Base-by-base conservation (phyloP, 2,113 vertebrate genomes). In the Oryzias melastigma region DNA sequence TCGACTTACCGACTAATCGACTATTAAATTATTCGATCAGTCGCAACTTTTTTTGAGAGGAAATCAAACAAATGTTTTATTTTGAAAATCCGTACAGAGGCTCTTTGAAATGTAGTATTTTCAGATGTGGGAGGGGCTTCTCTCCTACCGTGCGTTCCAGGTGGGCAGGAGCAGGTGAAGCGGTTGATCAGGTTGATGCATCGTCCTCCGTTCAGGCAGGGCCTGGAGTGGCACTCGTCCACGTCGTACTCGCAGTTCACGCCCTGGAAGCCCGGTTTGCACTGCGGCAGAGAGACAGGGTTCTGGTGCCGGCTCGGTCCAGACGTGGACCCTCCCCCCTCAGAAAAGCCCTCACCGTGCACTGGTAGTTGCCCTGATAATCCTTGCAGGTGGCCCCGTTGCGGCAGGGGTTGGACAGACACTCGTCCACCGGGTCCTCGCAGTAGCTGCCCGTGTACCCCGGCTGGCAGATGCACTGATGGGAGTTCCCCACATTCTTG, bases 391-490 rank as follows among this genome's bases (percentile, higher is more conserved):
- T 95, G 17, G 93, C 95, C 68, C 94, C 94, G 0, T 98, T 93
- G 55, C 91, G 93, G 88, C 96, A 98, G 1, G 94, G 95, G 74
- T 94, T 91, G 7, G 94, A 93, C 78, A 92, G 91, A 84, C 96
- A 98, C 78, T 98, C 96, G 0, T 98, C 79, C 0, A 96, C 90
- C 75, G 92, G 92, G 22, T 89, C 84, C 56, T 94, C 92, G 0
- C 96, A 98, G 90, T 98, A 96, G 75, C 94, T 97, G 73, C 96
- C 96, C 0, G 80, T 93, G 88, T 95, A 98, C 27, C 96, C 96
- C 35, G 81, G 75, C 35, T 93, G 92, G 74, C 96, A 98, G 57
- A 87, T 83, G 68, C 96, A 98, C 70, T 67, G 83, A 74, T 98
- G 96, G 0, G 91, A 91, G 52, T 91, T 94, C 2, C 90, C 94